Evolutionary conservation across 2,113 vertebrate species (phyloP).

Genomic region (Ageneiosus marmoratus): DNA sequence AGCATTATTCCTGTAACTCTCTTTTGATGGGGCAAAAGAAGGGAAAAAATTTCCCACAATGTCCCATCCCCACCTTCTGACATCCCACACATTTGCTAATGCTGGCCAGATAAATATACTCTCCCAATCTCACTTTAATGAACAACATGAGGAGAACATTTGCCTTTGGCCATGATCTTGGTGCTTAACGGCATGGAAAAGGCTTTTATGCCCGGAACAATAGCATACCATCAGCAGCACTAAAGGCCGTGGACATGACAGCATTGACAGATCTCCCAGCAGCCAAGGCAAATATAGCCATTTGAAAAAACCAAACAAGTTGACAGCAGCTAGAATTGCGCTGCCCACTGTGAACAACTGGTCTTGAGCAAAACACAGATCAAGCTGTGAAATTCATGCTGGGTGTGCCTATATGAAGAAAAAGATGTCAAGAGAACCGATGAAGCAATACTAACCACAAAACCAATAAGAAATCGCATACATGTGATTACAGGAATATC

Average conservation of each 20-base stretch:
- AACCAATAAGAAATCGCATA: not conserved
- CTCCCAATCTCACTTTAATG: conserved; percentile 10
- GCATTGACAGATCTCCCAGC: conserved; percentile 32
- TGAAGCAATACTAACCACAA: not conserved
- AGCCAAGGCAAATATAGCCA: conserved; percentile 24
- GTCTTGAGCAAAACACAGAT: conserved; percentile 14
- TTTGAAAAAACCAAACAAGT: conserved; percentile 25
- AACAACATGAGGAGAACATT: conserved; percentile 31
- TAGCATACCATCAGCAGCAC: conserved; percentile 7
- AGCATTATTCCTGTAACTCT: conserved; percentile 9
- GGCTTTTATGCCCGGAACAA: conserved; percentile 20
- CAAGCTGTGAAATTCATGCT: not conserved
- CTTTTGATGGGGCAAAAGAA: not conserved
- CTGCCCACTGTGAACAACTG: conserved; percentile 14
- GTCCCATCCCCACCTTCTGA: conserved; percentile 9
- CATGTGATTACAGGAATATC: not conserved
- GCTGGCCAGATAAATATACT: conserved; percentile 20
- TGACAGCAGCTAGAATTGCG: conserved; percentile 6
- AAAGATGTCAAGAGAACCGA: not conserved
- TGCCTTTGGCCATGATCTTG: conserved; percentile 21
- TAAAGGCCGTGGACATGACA: conserved; percentile 24
- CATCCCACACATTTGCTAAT: conserved; percentile 27
- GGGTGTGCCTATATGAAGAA: conserved; percentile 32
- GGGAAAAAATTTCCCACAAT: conserved; percentile 2
- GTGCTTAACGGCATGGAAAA: conserved; percentile 27